These are phyloP conservation scores for Sebastes itinus DNA, from an alignment of 2,797 vertebrate species.

Conservation along the genomic window DNA sequence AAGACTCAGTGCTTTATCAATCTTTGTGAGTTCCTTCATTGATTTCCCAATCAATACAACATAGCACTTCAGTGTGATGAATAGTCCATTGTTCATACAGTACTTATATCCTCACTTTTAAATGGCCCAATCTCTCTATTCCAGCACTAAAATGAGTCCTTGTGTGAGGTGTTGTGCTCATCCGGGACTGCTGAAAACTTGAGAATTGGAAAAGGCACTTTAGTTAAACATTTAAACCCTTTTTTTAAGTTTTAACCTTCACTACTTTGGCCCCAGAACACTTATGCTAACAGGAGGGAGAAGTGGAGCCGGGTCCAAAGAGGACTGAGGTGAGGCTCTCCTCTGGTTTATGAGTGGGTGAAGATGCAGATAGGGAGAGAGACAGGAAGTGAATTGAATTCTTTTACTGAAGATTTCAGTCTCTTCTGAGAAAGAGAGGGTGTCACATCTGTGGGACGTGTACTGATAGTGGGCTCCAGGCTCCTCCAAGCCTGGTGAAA, in stretches of 20 bases:
- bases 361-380: neutral
- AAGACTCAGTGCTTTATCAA: conserved; percentile 6
- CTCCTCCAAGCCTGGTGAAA: neutral
- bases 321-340: neutral
- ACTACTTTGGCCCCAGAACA: neutral
- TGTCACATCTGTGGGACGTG: neutral
- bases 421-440: neutral
- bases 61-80: neutral
- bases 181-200: neutral
- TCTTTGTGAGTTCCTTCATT: conserved; percentile 1
- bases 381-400: neutral
- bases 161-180: neutral
- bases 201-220: neutral
- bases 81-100: neutral
- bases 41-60: conserved; percentile 9
- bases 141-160: neutral
- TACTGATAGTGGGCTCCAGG: neutral
- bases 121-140: neutral
- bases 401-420: neutral
- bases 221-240: neutral
- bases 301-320: neutral
- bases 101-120: neutral
- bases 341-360: neutral
- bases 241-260: neutral
- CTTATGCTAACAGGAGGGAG: neutral